Percentiles rank a stretch among this genome's conserved stretches.
Conservation (phyloP, 2,888 invertebrate species). For the Arenicola marina region DNA sequence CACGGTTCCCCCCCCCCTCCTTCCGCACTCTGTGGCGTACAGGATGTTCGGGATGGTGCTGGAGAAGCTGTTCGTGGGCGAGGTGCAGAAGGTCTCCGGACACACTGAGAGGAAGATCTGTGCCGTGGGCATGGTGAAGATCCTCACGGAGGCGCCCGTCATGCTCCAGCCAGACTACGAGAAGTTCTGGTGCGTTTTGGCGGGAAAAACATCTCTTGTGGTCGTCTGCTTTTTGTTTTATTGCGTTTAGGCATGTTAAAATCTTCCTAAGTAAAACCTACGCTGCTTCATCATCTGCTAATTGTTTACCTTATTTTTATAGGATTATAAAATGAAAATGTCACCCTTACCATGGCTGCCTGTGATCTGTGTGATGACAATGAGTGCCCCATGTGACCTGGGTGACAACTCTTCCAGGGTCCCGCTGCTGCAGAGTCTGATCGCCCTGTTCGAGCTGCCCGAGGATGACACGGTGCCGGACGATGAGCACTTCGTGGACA, state of each 20-base stretch:
- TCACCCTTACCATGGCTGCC: too few species aligned
- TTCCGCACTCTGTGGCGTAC: too few species aligned
- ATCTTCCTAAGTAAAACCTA: too few species aligned
- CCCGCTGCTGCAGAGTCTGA: slow-evolving; percentile 70
- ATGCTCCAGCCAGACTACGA: slow-evolving; percentile 73
- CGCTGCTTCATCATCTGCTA: not conserved
- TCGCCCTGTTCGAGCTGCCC: slow-evolving; percentile 87
- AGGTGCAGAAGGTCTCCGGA: slow-evolving; percentile 85
- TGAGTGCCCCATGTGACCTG: too few species aligned
- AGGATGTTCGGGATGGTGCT: slow-evolving; percentile 96
- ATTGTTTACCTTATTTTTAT: too few species aligned
- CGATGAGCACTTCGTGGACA: slow-evolving; percentile 82
- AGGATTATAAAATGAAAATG: too few species aligned
- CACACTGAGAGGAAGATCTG: slow-evolving; percentile 85
- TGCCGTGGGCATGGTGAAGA: slow-evolving; percentile 83
- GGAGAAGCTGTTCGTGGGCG: slow-evolving; percentile 83
- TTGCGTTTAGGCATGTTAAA: too few species aligned
- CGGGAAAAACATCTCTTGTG: too few species aligned
- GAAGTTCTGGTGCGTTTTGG: slow-evolving; percentile 60
- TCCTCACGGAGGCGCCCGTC: slow-evolving; percentile 77
- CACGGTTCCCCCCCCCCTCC: too few species aligned
- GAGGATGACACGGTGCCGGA: slow-evolving; percentile 76
- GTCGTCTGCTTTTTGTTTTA: too few species aligned
- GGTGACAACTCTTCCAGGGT: slow-evolving; percentile 59
- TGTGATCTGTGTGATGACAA: too few species aligned